Percentiles rank a stretch among this genome's conserved stretches.
phyloP scores from a whole-genome alignment of 1,140 invertebrate genomes.

The Phenacoccus solenopsis region DNA sequence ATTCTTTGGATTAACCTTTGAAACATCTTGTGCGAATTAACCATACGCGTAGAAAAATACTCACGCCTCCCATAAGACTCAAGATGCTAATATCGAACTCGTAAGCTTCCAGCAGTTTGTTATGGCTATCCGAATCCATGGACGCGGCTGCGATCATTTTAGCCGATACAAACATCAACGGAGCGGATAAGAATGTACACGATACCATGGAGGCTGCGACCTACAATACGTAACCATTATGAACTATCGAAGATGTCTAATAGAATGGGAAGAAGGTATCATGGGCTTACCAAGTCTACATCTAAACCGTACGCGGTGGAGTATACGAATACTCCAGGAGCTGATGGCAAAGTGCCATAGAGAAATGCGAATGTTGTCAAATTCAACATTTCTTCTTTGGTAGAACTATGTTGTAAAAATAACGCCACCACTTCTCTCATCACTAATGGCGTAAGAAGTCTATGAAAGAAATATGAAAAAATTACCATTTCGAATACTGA shows the following conservation, averaged over 20 bases:
- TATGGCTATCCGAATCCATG: constrained; percentile 50
- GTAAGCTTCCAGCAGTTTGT: constrained; percentile 60
- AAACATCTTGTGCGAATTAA: no score
- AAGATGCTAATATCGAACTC: constrained; percentile 71
- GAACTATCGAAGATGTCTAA: background rate
- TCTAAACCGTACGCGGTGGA: constrained; percentile 76
- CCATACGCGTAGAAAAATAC: constrained; percentile 26
- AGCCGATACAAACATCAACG: constrained; percentile 88
- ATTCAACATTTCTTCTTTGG: constrained; percentile 52
- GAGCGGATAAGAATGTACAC: constrained; percentile 85
- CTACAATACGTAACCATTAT: constrained; percentile 35
- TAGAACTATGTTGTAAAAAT: constrained; percentile 32
- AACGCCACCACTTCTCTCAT: constrained; percentile 72
- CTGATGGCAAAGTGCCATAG: constrained; percentile 90
- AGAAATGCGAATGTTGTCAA: constrained; percentile 87
- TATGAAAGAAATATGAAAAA: constrained; percentile 30
- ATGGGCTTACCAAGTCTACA: constrained; percentile 63
- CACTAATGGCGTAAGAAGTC: constrained; percentile 71
- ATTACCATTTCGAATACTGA: constrained; percentile 15
- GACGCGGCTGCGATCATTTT: constrained; percentile 72
- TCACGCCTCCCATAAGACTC: constrained; percentile 52
- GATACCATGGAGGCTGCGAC: constrained; percentile 85
- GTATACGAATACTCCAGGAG: constrained; percentile 89
- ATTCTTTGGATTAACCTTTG: background rate
- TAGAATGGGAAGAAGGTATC: no score